Percentiles rank a stretch among this genome's conserved stretches.
Evolutionary conservation across 1,140 invertebrate genomes (phyloP).

Genomic region (Calycopis cecrops): DNA sequence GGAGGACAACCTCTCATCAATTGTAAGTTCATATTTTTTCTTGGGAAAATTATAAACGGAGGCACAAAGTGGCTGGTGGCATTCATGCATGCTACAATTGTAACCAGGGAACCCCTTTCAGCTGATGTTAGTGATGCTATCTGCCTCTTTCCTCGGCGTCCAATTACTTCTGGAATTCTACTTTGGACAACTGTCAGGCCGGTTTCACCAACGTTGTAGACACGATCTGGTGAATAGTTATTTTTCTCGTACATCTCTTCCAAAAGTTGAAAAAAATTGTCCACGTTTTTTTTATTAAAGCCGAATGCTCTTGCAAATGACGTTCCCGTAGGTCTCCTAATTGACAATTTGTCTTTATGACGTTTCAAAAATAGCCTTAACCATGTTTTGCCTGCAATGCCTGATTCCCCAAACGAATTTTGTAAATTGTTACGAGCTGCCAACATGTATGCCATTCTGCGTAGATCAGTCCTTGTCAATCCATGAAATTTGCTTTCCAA

Average conservation of each 20-base stretch:
- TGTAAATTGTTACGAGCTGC: constrained; percentile 16
- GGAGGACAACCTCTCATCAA: constrained; percentile 41
- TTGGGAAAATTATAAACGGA: constrained; percentile 28
- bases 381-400: constrained; percentile 19
- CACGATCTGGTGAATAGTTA: constrained; percentile 31
- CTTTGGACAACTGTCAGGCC: constrained; percentile 40
- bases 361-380: constrained; percentile 22
- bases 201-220: constrained; percentile 54
- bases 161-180: constrained; percentile 36
- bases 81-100: constrained; percentile 36
- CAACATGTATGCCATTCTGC: background rate
- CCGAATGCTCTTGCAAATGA: constrained; percentile 6
- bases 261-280: constrained; percentile 34
- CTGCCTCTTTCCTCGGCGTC: constrained; percentile 37
- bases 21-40: constrained; percentile 46
- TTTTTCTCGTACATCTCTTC: background rate
- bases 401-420: constrained; percentile 20
- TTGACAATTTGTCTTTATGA: constrained; percentile 29
- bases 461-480: background rate
- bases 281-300: constrained; percentile 19
- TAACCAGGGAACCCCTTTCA: constrained; percentile 36
- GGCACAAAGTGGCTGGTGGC: constrained; percentile 51
- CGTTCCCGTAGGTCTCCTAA: constrained; percentile 38
- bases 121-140: constrained; percentile 37
- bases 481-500: background rate